Conservation (phyloP, 2,888 invertebrate species). For the Apodemia hepburni region DNA sequence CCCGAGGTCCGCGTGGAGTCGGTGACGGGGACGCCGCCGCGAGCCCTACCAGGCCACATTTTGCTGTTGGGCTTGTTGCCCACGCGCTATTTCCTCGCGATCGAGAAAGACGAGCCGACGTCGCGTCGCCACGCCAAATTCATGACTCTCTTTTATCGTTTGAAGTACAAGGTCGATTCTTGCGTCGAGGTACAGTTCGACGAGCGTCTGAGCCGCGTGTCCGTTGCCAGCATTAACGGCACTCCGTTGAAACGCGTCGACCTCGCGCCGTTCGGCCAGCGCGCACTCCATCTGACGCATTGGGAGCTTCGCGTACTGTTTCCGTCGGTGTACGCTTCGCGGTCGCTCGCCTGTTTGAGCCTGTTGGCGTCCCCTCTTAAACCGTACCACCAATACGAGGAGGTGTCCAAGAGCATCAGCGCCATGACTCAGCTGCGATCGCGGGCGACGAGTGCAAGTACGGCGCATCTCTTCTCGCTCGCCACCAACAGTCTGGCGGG, state of each 20-base stretch:
- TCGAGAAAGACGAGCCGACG: too few relatives aligned
- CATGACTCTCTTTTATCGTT: too few relatives aligned
- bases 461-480: slow-evolving; percentile 16
- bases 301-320: slow-evolving; percentile 11
- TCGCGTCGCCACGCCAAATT: too few relatives aligned
- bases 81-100: too few relatives aligned
- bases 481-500: slow-evolving; percentile 14
- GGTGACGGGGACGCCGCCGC: too few relatives aligned
- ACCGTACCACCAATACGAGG: slow-evolving; percentile 11
- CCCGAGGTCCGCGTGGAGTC: too few relatives aligned
- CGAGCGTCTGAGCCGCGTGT: slow-evolving; percentile 10
- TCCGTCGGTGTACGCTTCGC: slow-evolving; percentile 14
- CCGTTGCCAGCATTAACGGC: slow-evolving; percentile 3
- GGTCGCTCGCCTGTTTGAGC: slow-evolving; percentile 11
- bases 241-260: slow-evolving; percentile 15
- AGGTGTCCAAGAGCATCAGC: slow-evolving; percentile 16
- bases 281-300: slow-evolving; percentile 16
- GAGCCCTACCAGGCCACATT: too few relatives aligned
- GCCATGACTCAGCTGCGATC: slow-evolving; percentile 12
- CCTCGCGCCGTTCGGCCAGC: neutral
- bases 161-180: too few relatives aligned
- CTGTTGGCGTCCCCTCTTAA: slow-evolving; percentile 15
- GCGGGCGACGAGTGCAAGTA: slow-evolving; percentile 8
- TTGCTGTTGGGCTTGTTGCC: too few relatives aligned
- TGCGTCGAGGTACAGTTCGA: neutral